Conservation (phyloP, 1,140 invertebrate genomes). For the Ceratoteleas bidentatus region DNA sequence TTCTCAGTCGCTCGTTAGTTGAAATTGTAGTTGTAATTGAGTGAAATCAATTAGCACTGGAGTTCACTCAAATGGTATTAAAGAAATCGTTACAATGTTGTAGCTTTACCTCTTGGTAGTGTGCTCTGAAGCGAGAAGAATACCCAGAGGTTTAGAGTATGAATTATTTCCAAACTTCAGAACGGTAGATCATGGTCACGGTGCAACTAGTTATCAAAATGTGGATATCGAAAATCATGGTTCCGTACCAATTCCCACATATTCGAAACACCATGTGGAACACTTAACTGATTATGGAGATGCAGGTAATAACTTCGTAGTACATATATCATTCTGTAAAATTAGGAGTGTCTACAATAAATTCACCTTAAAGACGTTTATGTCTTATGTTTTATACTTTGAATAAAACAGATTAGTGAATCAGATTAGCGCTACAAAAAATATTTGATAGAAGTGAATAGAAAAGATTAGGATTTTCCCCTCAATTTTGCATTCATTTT, state of each 20-base stretch:
- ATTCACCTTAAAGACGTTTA: too few species aligned
- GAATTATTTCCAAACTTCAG: slow-evolving; percentile 72
- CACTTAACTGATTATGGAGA: slow-evolving; percentile 41
- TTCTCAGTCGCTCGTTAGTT: background rate
- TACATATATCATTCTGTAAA: too few species aligned
- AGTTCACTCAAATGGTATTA: slow-evolving; percentile 16
- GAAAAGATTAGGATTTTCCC: too few species aligned
- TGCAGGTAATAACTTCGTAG: slow-evolving; percentile 24
- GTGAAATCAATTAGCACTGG: slow-evolving; percentile 18
- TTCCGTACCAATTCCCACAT: slow-evolving; percentile 60
- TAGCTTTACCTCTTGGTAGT: slow-evolving; percentile 66
- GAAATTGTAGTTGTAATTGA: slow-evolving; percentile 2
- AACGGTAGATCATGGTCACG: slow-evolving; percentile 71
- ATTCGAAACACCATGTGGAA: slow-evolving; percentile 55
- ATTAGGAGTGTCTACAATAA: too few species aligned
- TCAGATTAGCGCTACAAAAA: too few species aligned
- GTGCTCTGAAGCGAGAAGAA: slow-evolving; percentile 65
- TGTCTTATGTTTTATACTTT: too few species aligned
- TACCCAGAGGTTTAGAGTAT: slow-evolving; percentile 65
- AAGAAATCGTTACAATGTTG: slow-evolving; percentile 51
- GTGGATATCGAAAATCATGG: slow-evolving; percentile 68
- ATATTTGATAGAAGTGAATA: too few species aligned
- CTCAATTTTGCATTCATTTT: too few species aligned
- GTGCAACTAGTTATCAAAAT: slow-evolving; percentile 75
- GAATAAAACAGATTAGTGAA: too few species aligned